Evolutionary conservation across 2,797 vertebrate species (phyloP), one percentile per base, ranked within the genome.

Genomic region (Cottoperca gobio): DNA sequence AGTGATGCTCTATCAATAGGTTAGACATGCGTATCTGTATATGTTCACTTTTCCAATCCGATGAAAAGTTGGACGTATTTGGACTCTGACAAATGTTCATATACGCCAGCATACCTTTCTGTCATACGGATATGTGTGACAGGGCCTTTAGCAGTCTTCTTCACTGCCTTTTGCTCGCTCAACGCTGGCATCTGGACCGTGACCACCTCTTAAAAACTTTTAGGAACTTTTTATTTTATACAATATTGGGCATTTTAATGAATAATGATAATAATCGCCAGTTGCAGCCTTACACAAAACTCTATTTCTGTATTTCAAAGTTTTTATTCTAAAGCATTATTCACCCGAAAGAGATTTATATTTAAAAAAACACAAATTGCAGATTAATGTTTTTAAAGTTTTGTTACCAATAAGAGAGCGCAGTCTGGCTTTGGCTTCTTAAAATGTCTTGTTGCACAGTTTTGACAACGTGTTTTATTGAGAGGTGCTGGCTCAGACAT

Each of bases 391-490:
- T 50, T 54, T 31, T 61, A 19, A 42, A 7, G 19, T 31, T 39
- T n/a, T 39, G 6, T 45, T 14, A 14, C 3, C 52, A 21, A 37
- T 40, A 68, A 37, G 55, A 43, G 37, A 17, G 12, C 26, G 14
- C 53, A n/a, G 43, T 21, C 24, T 9, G 14, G 3, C 14, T 8
- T 26, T 42, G 26, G 8, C 43, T 13, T 57, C 16, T 48, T 26
- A 5, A 28, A 24, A 9, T 40, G 7, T 33, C 10, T 42, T 24
- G 6, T 54, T 23, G 3, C 40, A n/a, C 52, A 35, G 52, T 28
- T 58, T 46, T 21, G 21, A 50, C 43, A 40, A 43, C 10, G n/a
- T n/a, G 28, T 76, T 69, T 62, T 23, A 40, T 40, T 33, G 14
- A 40, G 39, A 52, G 13, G 6, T 33, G 17, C 24, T 42, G 53